Evolutionary conservation across 1,140 invertebrate genomes (phyloP), one percentile per base, ranked within the genome.

Genomic region (Anastrepha ludens): DNA sequence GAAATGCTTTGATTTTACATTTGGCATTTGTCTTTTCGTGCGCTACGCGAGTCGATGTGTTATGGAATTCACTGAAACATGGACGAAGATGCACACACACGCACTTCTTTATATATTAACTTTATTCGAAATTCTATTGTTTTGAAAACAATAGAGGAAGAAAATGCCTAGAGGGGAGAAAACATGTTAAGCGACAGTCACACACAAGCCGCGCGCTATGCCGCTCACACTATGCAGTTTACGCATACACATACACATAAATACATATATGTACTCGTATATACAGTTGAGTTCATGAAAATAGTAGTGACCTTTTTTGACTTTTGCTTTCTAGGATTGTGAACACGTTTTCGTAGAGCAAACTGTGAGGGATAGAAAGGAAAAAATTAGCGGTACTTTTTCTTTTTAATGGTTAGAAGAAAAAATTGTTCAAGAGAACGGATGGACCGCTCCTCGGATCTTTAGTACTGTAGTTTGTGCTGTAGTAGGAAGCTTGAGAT

Each of bases 161-260:
- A 47, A 74, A 74, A 74, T 74, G 67, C 41, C 67, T 17, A 15
- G 4, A 41, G 67, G 67, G 41, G 39, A 74, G 67, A 74, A 39
- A 74, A 74, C 67, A 74, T n/a, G 41, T 74, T 74, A 41, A 74
- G 7, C 67, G 67, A 74, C 67, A 74, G 67, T 74, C 67, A 74
- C 41, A 70, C 67, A 70, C 41, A 47, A 41, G 67, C 15, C 67
- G 41, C 7, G 41, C 67, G 67, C 67, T 74, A 29, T 29, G 29
- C 29, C 44, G 67, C 41, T 41, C 67, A 47, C 41, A 74, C 11
- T 41, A 5, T 17, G 67, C 67, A 11, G 2, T 29, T 41, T 70
- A 65, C 64, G 29, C 20, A 65, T 65, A 11, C 20, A 65, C 17
- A 62, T 6, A 59, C 8, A 2, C 8, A 9, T 59, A 62, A n/a